Base-by-base conservation (phyloP, 2,888 invertebrate genomes). In the Microctonus aethiopoides region DNA sequence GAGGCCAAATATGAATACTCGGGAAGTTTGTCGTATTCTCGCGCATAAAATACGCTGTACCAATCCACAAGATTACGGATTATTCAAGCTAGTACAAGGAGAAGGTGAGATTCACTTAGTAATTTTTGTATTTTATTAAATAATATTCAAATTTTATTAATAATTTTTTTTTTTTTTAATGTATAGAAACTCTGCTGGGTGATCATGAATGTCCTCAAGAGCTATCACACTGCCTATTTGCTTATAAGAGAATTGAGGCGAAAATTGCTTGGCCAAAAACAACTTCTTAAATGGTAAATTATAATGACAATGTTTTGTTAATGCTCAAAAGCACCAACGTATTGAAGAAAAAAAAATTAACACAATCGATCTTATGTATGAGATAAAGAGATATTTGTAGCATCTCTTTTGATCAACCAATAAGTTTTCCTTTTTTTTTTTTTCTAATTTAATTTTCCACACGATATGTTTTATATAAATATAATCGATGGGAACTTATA, bases 21-120 rank as follows among this genome's bases (percentile, higher is more conserved):
- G 94, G 64, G 97, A 98, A 87, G 93, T 98, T 67, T 96, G 97
- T 88, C 93, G 96, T 64, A 95, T 97, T 82, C 94, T 98, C 68
- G 98, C 98, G 16, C 97, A 97, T 85, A 97, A 97, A 83, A 95
- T 97, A 70, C 92, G 95, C 82, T 96, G 98, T 78, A 97, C 97
- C 70, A 98, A 98, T 88, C 96, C 98, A 20, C 97, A 97, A 87
- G 98, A 98, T 87, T 98, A 97, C 84, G 96, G 95, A 67, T 90
- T 98, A 67, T 98, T 95, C 84, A 93, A 95, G 75, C 88, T 97
- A 72, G 93, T 95, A 68, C 94, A 96, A 83, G 96, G 96, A 78
- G 94, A 96, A 90, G 95, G 95, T 95, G 86, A 83, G 82, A 75
- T 36, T 22, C 32, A 54, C 29, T 26, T 26, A 16, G 61, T 24